These are phyloP conservation scores for Eurois occulta DNA, from an alignment of 2,888 invertebrate species.

Conservation along the genomic window DNA sequence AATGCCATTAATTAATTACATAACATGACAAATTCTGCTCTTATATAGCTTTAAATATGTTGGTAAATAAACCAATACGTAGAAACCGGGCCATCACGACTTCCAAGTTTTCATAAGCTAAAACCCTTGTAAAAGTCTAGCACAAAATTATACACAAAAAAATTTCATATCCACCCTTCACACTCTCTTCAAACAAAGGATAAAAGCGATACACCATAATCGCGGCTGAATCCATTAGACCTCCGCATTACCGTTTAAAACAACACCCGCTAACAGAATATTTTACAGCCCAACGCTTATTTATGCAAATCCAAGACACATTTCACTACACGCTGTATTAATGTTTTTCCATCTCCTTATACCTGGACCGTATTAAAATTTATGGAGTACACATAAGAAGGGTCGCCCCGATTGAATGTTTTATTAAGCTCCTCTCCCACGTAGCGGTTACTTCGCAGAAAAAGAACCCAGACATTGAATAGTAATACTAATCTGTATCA, in stretches of 20 bases:
- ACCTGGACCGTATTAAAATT: constrained; percentile 70
- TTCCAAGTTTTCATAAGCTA: not conserved
- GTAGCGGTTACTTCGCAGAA: constrained; percentile 49
- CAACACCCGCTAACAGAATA: constrained; percentile 59
- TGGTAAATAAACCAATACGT: not conserved
- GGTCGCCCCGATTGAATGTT: constrained; percentile 69
- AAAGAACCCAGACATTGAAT: constrained; percentile 49
- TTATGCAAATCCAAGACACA: constrained; percentile 70
- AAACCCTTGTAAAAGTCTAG: constrained; percentile 14
- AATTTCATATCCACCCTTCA: constrained; percentile 17
- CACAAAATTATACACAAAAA: constrained; percentile 23
- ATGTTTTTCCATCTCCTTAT: constrained; percentile 65
- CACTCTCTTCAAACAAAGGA: constrained; percentile 45
- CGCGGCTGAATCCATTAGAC: constrained; percentile 57
- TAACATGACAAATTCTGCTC: not conserved
- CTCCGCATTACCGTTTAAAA: constrained; percentile 59
- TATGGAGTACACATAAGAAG: constrained; percentile 68
- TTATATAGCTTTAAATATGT: not conserved
- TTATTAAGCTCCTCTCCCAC: constrained; percentile 62
- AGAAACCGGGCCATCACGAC: not conserved
- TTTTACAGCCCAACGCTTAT: constrained; percentile 62
- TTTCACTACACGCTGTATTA: constrained; percentile 59
- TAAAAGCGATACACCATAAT: constrained; percentile 49
- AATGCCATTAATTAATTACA: not conserved
- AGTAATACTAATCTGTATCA: constrained; percentile 62